Conservation (phyloP, 2,797 vertebrate species). For the Buphagus erythrorhynchus region DNA sequence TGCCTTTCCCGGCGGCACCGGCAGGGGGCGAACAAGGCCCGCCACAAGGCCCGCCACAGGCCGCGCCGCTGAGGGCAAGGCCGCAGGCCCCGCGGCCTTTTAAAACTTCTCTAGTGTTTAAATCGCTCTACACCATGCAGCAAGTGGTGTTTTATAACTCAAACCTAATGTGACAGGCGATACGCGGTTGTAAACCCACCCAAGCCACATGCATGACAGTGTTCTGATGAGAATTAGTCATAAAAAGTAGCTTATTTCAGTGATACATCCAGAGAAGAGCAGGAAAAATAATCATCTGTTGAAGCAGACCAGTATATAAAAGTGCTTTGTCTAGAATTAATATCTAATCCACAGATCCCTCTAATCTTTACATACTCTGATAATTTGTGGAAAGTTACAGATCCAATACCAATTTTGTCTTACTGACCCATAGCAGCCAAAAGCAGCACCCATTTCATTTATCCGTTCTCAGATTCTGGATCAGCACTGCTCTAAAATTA, state of each 20-base stretch:
- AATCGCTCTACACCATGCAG: rapidly evolving
- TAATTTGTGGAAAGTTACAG: neutral
- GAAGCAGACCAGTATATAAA: neutral
- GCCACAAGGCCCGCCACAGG: neutral
- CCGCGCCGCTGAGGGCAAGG: neutral
- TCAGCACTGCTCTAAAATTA: neutral
- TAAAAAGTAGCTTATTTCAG: neutral
- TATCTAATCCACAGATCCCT: neutral
- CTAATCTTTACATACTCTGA: neutral
- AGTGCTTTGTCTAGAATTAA: neutral
- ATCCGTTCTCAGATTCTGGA: neutral
- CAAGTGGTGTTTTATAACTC: neutral
- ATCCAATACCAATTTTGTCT: neutral
- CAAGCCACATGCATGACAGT: neutral
- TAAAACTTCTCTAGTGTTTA: rapidly evolving
- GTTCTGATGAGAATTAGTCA: neutral
- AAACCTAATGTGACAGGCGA: rapidly evolving
- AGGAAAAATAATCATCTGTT: neutral
- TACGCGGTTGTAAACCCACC: rapidly evolving
- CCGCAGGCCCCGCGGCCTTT: neutral
- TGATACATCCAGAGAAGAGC: neutral
- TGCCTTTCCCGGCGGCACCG: neutral
- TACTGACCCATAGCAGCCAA: neutral
- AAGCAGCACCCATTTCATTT: neutral
- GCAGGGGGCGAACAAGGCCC: constrained; percentile 57